phyloP scores from a whole-genome alignment of 2,113 vertebrate genomes.

The Cyrtonyx montezumae region DNA sequence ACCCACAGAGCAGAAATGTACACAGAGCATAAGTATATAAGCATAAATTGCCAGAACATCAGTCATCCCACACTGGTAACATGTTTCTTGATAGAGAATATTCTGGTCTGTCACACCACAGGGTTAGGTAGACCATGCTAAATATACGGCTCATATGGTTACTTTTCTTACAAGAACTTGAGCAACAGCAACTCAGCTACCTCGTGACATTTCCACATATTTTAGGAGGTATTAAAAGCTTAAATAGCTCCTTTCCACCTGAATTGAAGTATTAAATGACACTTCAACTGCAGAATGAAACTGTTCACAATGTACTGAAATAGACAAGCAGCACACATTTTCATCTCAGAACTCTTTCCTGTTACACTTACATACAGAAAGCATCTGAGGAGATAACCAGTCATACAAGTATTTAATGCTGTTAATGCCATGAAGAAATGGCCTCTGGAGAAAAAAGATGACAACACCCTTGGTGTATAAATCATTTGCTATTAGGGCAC shows the following conservation, averaged over 20 bases:
- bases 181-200: not conserved
- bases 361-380: not conserved
- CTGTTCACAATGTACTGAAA: not conserved
- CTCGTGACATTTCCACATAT: not conserved
- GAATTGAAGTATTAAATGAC: not conserved
- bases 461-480: not conserved
- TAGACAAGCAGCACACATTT: not conserved
- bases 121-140: not conserved
- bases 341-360: not conserved
- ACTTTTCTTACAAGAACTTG: not conserved
- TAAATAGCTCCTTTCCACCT: not conserved
- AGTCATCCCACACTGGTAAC: not conserved
- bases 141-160: not conserved
- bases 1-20: not conserved
- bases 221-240: not conserved
- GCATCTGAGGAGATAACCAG: not conserved
- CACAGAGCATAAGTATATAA: not conserved
- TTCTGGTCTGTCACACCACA: not conserved
- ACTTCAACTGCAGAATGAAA: not conserved
- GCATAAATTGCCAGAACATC: not conserved
- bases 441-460: not conserved
- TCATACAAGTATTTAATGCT: not conserved
- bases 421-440: not conserved
- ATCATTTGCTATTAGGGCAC: not conserved
- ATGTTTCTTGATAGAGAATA: not conserved